These are phyloP conservation scores for Archocentrus centrarchus DNA, from an alignment of 2,113 vertebrate genomes.

Conservation along the genomic window DNA sequence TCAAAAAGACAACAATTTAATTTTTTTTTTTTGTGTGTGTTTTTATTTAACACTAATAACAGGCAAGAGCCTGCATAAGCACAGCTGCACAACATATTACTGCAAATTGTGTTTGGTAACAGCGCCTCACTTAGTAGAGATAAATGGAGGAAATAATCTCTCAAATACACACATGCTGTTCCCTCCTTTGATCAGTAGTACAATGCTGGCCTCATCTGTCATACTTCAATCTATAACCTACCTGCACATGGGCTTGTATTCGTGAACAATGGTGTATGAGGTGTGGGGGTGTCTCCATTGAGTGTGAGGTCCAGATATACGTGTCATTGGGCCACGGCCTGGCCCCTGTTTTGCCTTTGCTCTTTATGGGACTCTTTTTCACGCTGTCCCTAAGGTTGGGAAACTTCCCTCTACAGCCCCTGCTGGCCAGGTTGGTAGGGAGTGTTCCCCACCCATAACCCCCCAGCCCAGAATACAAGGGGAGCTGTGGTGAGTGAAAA, in stretches of 20 bases:
- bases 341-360: slow-evolving; percentile 81
- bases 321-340: slow-evolving; percentile 77
- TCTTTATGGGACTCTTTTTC: slow-evolving; percentile 88
- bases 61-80: neutral
- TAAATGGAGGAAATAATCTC: neutral
- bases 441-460: slow-evolving; percentile 81
- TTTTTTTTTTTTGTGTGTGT: neutral
- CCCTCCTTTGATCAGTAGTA: neutral
- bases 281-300: slow-evolving; percentile 68
- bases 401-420: slow-evolving; percentile 78
- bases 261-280: slow-evolving; percentile 50
- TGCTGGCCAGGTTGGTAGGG: slow-evolving; percentile 77
- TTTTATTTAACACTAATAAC: neutral
- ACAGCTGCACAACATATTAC: neutral
- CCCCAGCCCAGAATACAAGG: slow-evolving; percentile 43
- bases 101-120: neutral
- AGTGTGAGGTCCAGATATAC: slow-evolving; percentile 75
- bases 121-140: neutral
- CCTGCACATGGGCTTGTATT: slow-evolving; percentile 66
- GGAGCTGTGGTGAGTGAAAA: slow-evolving; percentile 68
- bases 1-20: neutral
- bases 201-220: neutral
- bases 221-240: slow-evolving; percentile 36
- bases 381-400: slow-evolving; percentile 84
- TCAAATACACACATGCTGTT: neutral